Percentiles rank a stretch among this genome's conserved stretches.
phyloP scores from a whole-genome alignment of 2,888 invertebrate genomes.

The Ormia ochracea region DNA sequence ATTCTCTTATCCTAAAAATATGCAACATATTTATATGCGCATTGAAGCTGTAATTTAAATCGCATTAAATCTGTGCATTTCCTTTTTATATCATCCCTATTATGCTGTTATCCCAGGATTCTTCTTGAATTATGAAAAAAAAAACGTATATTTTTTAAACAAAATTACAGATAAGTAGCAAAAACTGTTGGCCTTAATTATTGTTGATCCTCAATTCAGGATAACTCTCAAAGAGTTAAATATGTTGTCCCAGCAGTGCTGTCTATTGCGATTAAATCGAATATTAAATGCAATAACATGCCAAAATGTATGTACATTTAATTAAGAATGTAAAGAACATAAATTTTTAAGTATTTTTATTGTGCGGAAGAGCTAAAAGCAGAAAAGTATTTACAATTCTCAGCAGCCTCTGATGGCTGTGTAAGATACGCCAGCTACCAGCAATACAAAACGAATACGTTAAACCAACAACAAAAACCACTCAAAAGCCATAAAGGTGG shows the following conservation, averaged over 20 bases:
- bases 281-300: background rate
- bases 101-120: too few relatives aligned
- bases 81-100: too few relatives aligned
- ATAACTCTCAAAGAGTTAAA: background rate
- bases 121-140: background rate
- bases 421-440: conserved; percentile 20
- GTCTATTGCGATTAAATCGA: background rate
- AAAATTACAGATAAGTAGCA: background rate
- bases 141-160: background rate
- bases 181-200: background rate
- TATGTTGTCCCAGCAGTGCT: background rate
- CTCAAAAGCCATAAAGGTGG: conserved; percentile 56
- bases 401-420: conserved; percentile 16
- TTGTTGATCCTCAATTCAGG: background rate
- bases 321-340: conserved; percentile 32
- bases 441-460: conserved; percentile 29
- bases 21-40: too few relatives aligned
- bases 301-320: conserved; percentile 23
- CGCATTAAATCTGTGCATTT: too few relatives aligned
- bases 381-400: conserved; percentile 15
- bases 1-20: too few relatives aligned
- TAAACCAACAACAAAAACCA: conserved; percentile 43
- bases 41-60: too few relatives aligned
- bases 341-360: conserved; percentile 44
- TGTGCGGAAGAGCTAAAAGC: background rate